phyloP scores from a whole-genome alignment of 2,888 invertebrate genomes.

The Lutraria lutraria region DNA sequence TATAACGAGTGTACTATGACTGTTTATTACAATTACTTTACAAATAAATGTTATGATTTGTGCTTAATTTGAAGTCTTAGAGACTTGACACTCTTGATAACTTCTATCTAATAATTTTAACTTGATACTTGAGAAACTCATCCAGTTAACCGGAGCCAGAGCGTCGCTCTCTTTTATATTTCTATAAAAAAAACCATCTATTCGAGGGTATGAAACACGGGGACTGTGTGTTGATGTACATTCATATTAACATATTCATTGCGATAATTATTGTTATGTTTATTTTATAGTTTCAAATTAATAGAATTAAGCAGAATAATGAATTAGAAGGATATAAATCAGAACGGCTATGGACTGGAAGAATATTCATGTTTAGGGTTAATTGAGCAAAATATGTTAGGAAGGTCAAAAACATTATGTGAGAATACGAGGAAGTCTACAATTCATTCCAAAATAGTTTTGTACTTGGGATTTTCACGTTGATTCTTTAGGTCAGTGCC shows the following conservation, averaged over 20 bases:
- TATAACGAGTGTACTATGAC: neutral
- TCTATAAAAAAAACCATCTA: neutral
- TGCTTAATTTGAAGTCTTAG: neutral
- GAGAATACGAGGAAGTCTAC: too few species aligned
- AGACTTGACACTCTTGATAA: constrained; percentile 4
- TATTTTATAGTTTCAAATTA: neutral
- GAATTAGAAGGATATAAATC: too few species aligned
- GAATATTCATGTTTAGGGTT: too few species aligned
- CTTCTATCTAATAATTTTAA: neutral
- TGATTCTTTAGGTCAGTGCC: too few species aligned
- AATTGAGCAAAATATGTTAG: too few species aligned
- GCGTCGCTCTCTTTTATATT: neutral
- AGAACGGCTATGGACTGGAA: too few species aligned
- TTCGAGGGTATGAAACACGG: neutral
- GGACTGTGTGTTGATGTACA: neutral
- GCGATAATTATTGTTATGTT: neutral
- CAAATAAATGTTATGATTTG: neutral
- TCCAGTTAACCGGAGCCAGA: neutral
- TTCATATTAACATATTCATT: neutral
- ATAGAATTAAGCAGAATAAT: neutral
- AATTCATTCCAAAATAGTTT: too few species aligned
- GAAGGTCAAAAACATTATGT: too few species aligned
- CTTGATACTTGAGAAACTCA: neutral
- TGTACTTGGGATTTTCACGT: too few species aligned
- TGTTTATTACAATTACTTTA: neutral